Percentiles rank a stretch among this genome's conserved stretches.
Evolutionary conservation across 2,888 invertebrate genomes (phyloP).

Genomic region (Apodemia mormo): DNA sequence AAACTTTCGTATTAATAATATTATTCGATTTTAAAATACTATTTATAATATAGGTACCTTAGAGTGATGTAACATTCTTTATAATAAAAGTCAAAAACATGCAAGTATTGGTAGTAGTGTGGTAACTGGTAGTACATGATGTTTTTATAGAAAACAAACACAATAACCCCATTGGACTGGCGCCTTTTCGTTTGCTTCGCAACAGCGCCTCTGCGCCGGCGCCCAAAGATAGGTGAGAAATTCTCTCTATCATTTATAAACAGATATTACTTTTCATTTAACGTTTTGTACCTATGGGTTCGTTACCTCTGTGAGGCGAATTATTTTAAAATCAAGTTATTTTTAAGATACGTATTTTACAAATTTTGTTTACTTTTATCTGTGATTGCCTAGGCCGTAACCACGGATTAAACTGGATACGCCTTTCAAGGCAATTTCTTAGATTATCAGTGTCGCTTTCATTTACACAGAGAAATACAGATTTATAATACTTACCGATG

Average conservation of each 20-base stretch:
- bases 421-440: too few species aligned
- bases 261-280: conserved; percentile 32
- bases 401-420: too few species aligned
- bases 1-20: too few species aligned
- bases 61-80: too few species aligned
- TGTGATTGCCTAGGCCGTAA: too few species aligned
- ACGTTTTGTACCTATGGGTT: conserved; percentile 33
- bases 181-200: conserved; percentile 51
- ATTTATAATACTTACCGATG: too few species aligned
- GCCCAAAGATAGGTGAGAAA: conserved; percentile 66
- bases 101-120: conserved; percentile 4
- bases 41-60: too few species aligned
- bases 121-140: conserved; percentile 5
- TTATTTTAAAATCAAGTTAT: not conserved
- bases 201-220: conserved; percentile 57
- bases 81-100: conserved; percentile 1
- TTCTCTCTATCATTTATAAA: conserved; percentile 55
- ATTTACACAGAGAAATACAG: too few species aligned
- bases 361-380: too few species aligned
- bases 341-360: too few species aligned
- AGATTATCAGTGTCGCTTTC: too few species aligned
- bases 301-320: conserved; percentile 27
- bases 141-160: conserved; percentile 23
- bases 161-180: conserved; percentile 49
- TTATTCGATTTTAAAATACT: too few species aligned